These are phyloP conservation scores for Drosophila suzukii DNA, from an alignment of 1,140 invertebrate species.

Conservation along the genomic window DNA sequence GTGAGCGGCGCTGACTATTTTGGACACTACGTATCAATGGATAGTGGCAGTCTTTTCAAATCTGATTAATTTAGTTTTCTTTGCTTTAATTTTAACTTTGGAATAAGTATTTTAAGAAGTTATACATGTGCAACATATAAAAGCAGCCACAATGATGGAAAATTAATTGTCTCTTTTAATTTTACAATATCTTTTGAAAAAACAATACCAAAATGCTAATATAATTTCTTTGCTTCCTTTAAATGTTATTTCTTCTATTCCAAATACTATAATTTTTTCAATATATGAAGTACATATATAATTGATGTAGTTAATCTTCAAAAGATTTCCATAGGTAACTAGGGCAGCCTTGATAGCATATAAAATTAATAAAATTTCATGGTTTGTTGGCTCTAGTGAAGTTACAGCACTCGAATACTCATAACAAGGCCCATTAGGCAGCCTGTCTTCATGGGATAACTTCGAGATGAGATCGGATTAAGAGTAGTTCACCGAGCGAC, in stretches of 20 bases:
- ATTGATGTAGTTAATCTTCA: neutral
- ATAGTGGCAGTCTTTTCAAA: neutral
- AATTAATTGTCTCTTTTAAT: no score
- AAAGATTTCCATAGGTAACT: neutral
- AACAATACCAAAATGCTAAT: no score
- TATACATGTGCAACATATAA: no score
- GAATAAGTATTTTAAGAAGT: neutral
- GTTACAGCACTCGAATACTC: conserved; percentile 26
- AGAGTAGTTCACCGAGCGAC: conserved; percentile 28
- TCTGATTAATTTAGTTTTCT: neutral
- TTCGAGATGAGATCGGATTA: neutral
- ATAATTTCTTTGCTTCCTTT: no score
- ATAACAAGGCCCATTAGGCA: conserved; percentile 55
- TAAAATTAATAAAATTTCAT: conserved; percentile 19
- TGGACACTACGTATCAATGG: no score
- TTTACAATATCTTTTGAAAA: no score
- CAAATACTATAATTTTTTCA: no score
- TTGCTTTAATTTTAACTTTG: neutral
- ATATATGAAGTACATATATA: neutral
- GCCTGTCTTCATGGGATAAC: neutral
- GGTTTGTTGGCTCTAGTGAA: conserved; percentile 21
- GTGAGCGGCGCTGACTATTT: neutral
- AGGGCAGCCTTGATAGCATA: conserved; percentile 15
- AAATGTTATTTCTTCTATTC: no score
- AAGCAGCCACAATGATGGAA: no score